Percentiles rank a stretch among this genome's conserved stretches.
Evolutionary conservation across 2,113 vertebrate genomes (phyloP).

Genomic region (Acinonyx jubatus): DNA sequence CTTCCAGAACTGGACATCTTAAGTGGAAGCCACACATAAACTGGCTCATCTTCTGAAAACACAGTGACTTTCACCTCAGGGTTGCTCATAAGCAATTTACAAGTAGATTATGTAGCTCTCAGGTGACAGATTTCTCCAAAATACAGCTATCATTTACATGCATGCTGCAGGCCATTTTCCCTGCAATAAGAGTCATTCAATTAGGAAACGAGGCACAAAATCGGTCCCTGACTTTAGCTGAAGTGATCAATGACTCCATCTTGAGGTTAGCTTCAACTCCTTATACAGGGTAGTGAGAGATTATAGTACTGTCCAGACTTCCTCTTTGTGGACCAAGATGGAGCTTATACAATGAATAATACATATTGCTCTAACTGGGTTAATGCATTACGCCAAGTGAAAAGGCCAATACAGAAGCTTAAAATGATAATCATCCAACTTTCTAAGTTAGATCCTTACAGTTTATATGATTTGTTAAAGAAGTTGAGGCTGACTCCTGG

Average conservation of each 20-base stretch:
- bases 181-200: not conserved
- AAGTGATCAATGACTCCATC: not conserved
- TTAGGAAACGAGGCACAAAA: not conserved
- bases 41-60: not conserved
- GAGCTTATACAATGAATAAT: not conserved
- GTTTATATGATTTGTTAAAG: not conserved
- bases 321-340: not conserved
- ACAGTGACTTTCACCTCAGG: not conserved
- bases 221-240: not conserved
- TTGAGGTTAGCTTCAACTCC: not conserved
- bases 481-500: not conserved
- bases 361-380: not conserved
- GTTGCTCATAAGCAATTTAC: not conserved
- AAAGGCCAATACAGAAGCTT: not conserved
- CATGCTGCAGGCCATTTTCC: not conserved
- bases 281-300: not conserved
- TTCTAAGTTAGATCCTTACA: not conserved
- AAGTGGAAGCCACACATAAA: not conserved
- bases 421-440: not conserved
- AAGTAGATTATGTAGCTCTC: constrained; percentile 16
- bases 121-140: constrained; percentile 22
- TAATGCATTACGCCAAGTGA: not conserved
- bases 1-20: not conserved
- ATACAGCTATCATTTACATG: not conserved
- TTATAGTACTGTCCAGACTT: not conserved